Conservation (phyloP, 2,797 vertebrate species). For the Loriculus beryllinus region DNA sequence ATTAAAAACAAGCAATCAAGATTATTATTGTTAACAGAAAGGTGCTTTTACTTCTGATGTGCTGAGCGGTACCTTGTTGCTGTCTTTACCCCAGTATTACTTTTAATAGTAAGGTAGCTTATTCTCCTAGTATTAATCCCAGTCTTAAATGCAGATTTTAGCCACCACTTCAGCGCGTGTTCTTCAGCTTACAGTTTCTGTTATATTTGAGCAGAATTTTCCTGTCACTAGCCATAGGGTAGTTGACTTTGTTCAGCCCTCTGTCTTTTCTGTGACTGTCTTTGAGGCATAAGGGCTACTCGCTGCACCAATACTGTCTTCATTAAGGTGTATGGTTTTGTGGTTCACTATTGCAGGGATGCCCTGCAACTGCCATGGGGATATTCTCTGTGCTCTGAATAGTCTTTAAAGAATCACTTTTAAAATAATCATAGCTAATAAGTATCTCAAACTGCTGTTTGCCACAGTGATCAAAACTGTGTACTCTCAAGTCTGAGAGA, state of each 20-base stretch:
- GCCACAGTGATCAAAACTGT: rapidly evolving
- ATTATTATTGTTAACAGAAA: neutral
- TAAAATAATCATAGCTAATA: neutral
- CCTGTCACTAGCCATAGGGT: neutral
- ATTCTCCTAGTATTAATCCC: neutral
- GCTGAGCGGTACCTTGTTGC: neutral
- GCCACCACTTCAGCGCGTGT: neutral
- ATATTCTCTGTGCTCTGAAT: neutral
- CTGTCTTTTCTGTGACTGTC: neutral
- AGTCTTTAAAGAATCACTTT: neutral
- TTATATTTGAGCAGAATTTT: neutral
- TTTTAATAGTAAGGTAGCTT: neutral
- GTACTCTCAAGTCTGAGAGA: neutral
- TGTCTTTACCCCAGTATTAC: neutral
- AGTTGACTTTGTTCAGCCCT: neutral
- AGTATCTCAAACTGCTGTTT: neutral
- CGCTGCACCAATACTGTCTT: neutral
- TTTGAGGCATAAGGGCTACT: neutral
- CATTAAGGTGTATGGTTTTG: neutral
- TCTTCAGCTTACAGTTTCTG: neutral
- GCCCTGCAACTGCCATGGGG: neutral
- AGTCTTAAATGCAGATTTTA: neutral
- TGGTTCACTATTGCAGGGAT: neutral
- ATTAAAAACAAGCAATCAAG: neutral
- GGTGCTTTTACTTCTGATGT: neutral